phyloP scores from a whole-genome alignment of 1,140 invertebrate genomes.

The Formica selysi region DNA sequence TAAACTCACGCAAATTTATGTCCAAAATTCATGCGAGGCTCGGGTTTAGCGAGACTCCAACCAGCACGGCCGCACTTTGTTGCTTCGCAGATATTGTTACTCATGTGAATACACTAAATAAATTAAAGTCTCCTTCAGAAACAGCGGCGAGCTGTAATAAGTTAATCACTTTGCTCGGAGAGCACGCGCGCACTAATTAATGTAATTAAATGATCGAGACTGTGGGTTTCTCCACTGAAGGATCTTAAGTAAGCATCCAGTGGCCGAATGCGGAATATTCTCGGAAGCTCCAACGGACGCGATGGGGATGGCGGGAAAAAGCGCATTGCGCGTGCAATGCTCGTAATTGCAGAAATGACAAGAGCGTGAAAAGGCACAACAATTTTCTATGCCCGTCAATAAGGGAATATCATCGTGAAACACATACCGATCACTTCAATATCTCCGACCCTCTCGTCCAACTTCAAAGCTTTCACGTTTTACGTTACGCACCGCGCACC shows the following conservation, averaged over 20 bases:
- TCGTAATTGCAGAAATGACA: slow-evolving; percentile 46
- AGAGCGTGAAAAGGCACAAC: slow-evolving; percentile 52
- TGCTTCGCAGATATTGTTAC: slow-evolving; percentile 71
- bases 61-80: slow-evolving; percentile 50
- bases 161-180: slow-evolving; percentile 70
- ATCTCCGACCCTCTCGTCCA: slow-evolving; percentile 66
- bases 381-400: slow-evolving; percentile 56
- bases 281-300: neutral
- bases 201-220: slow-evolving; percentile 70
- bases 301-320: slow-evolving; percentile 12
- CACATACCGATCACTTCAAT: slow-evolving; percentile 73
- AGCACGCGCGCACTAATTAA: slow-evolving; percentile 62
- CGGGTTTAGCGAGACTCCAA: slow-evolving; percentile 26
- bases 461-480: slow-evolving; percentile 74
- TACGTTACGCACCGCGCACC: slow-evolving; percentile 66
- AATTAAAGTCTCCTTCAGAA: slow-evolving; percentile 74
- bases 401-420: slow-evolving; percentile 62
- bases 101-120: slow-evolving; percentile 76
- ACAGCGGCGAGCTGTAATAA: slow-evolving; percentile 71
- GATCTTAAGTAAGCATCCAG: neutral
- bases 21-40: slow-evolving; percentile 52
- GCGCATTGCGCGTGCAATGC: neutral
- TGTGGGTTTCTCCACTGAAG: neutral
- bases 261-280: slow-evolving; percentile 18
- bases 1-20: slow-evolving; percentile 75